These are phyloP conservation scores for Neopelma chrysocephalum DNA, from an alignment of 2,797 vertebrate species.

Conservation along the genomic window DNA sequence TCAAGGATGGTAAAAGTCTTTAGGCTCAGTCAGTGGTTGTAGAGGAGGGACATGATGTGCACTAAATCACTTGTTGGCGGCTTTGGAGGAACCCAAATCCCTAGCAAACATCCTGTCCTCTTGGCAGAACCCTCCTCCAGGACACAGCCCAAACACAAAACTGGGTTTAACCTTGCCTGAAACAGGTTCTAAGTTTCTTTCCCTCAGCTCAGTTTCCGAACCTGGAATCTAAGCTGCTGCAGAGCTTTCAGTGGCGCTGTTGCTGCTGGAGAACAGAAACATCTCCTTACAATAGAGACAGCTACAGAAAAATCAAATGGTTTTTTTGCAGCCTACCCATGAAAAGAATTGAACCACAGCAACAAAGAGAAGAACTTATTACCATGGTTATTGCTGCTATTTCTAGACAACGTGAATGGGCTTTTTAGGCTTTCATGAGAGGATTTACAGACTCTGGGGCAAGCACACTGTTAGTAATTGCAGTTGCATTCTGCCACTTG, in stretches of 20 bases:
- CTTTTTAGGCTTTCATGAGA: constrained; percentile 64
- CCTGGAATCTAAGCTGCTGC: background rate
- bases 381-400: constrained; percentile 70
- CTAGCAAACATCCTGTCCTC: fast-evolving
- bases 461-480: constrained; percentile 65
- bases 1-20: background rate
- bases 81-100: background rate
- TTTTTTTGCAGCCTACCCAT: constrained; percentile 44
- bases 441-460: constrained; percentile 61
- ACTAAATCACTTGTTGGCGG: background rate
- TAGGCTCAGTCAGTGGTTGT: background rate
- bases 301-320: constrained; percentile 54
- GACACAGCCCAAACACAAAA: background rate
- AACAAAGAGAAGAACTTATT: constrained; percentile 66
- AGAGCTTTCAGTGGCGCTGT: background rate
- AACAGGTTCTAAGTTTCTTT: background rate
- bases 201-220: background rate
- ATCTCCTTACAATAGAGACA: constrained; percentile 20
- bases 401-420: constrained; percentile 58
- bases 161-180: background rate
- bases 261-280: constrained; percentile 52
- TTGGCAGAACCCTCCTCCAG: background rate
- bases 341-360: constrained; percentile 56
- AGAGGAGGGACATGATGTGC: fast-evolving
- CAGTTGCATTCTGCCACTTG: constrained; percentile 62